Evolutionary conservation across 2,797 vertebrate genomes (phyloP), one percentile per base, ranked within the genome.

Genomic region (Thunnus albacares): DNA sequence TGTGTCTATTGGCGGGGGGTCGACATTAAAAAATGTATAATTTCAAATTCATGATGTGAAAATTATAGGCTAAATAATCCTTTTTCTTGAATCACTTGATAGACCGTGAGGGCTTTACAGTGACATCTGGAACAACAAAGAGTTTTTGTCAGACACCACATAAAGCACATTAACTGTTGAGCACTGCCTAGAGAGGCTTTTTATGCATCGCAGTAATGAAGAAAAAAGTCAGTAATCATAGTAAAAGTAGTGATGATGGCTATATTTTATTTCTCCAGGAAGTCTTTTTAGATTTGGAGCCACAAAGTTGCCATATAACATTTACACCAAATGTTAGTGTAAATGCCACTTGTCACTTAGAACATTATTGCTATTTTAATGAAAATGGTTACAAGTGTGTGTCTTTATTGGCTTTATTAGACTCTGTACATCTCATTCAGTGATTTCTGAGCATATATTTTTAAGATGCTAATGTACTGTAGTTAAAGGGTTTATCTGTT

Each of bases 41-140:
- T 74, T 78, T 80, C 0, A 71, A 75, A 73, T 49, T 47, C 47
- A 75, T 79, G 70, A 71, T 55, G 67, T 53, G 70, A 71, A 83
- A 87, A 83, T 83, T 68, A 80, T 0, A 60, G 60, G 55, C 47
- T 74, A 52, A 79, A 80, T 43, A 65, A 72, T 63, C n/a, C 38
- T 17, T 75, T 53, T 71, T 67, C 38, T 55, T 38, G 35, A 64
- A 60, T 51, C 43, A 45, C 33, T 30, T 56, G 33, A 69, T 38
- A 41, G 33, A 56, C 20, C 5, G 12, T 1, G 56, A 51, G 33
- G 58, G 74, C 53, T 22, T 66, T 35, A 59, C 33, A 38, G 35
- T 13, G 52, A 77, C 79, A 80, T 66, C 13, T 18, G 9, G 24
- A 66, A 57, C 63, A 68, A 77, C 68, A 66, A 80, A 75, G 57